Evolutionary conservation across 2,888 invertebrate genomes (phyloP).

Genomic region (Drosophila cyrtoloma): DNA sequence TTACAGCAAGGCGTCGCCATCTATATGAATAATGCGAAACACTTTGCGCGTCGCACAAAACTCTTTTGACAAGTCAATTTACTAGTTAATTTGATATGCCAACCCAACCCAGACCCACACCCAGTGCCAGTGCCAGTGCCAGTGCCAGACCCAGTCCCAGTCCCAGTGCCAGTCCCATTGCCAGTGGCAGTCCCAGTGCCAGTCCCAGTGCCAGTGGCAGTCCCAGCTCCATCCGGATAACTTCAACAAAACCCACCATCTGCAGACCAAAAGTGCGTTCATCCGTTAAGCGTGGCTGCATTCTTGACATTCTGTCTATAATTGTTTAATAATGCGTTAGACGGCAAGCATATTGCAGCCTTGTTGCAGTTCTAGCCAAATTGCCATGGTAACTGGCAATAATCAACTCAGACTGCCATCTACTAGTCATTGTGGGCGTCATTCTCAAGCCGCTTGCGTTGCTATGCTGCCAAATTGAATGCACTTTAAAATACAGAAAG

Average conservation of each 20-base stretch:
- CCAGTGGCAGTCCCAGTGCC: background rate
- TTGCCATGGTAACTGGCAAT: background rate
- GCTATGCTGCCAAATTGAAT: background rate
- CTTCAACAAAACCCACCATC: background rate
- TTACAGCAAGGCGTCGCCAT: constrained; percentile 26
- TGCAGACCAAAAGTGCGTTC: constrained; percentile 9
- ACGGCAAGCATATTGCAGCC: constrained; percentile 22
- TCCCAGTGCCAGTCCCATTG: background rate
- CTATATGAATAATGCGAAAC: constrained; percentile 48
- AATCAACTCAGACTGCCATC: background rate
- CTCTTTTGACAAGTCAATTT: constrained; percentile 82
- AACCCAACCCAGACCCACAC: background rate
- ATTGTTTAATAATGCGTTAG: constrained; percentile 60
- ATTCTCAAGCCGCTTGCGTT: background rate
- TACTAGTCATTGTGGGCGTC: background rate
- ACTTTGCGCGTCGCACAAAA: constrained; percentile 32
- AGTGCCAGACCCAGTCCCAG: background rate
- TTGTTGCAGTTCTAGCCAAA: background rate
- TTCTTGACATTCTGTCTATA: constrained; percentile 14
- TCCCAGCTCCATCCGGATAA: background rate
- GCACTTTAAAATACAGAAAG: background rate
- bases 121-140: background rate
- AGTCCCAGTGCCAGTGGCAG: background rate
- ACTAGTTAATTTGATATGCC: constrained; percentile 81
- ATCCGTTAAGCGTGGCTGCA: constrained; percentile 27